A percentile compares a stretch with the other conserved stretches of the same genome.
Conservation (phyloP, 1,140 invertebrate species). For the Pissodes strobi region DNA sequence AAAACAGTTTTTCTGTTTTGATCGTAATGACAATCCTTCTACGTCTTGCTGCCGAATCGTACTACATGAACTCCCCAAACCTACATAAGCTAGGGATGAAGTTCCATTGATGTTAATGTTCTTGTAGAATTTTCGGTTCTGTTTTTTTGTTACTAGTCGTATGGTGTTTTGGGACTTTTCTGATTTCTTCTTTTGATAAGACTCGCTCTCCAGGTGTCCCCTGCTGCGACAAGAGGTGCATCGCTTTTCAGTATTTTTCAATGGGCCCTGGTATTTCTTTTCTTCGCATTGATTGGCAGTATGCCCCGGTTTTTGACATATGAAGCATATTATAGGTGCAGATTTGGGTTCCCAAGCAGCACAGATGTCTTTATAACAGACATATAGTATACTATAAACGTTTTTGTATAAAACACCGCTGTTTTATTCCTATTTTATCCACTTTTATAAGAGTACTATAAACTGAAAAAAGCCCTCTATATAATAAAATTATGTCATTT, state of each 20-base stretch:
- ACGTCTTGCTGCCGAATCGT: not conserved
- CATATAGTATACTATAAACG: too few relatives aligned
- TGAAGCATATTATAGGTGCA: not conserved
- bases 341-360: too few relatives aligned
- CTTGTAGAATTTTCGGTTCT: constrained; percentile 16
- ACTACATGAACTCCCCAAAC: constrained; percentile 23
- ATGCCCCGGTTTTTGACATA: constrained; percentile 1
- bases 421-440: too few relatives aligned
- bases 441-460: too few relatives aligned
- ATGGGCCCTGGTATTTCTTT: too few relatives aligned
- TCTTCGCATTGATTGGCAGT: not conserved
- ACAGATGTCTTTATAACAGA: too few relatives aligned
- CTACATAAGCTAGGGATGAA: constrained; percentile 10
- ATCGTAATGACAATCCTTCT: not conserved
- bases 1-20: not conserved
- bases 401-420: too few relatives aligned
- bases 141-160: constrained; percentile 3
- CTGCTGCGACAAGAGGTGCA: not conserved
- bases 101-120: constrained; percentile 5
- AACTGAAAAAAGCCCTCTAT: too few relatives aligned
- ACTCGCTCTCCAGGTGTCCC: not conserved
- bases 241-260: not conserved
- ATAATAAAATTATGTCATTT: too few relatives aligned
- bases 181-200: not conserved
- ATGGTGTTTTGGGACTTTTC: constrained; percentile 6